These are phyloP conservation scores for Phyllostomus discolor DNA, from an alignment of 2,113 vertebrate genomes.

Conservation along the genomic window DNA sequence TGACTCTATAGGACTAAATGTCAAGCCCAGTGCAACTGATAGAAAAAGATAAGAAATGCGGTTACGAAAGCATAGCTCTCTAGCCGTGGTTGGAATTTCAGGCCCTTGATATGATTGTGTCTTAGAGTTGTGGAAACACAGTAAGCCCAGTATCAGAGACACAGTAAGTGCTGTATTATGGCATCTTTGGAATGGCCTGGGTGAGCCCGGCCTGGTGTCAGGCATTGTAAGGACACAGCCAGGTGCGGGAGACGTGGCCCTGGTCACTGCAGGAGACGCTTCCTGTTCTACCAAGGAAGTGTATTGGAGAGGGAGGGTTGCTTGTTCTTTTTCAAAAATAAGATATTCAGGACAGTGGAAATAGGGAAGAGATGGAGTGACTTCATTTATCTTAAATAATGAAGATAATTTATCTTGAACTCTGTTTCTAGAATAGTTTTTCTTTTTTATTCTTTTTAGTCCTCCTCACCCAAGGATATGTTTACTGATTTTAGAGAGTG, in stretches of 20 bases:
- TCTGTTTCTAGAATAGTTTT: not conserved
- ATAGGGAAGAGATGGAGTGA: not conserved
- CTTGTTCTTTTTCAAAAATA: not conserved
- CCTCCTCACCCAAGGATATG: too few species aligned
- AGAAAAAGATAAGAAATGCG: not conserved
- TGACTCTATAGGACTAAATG: not conserved
- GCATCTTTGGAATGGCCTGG: not conserved
- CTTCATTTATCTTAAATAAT: too few species aligned
- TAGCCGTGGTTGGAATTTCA: not conserved
- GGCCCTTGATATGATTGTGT: not conserved
- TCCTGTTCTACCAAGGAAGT: not conserved
- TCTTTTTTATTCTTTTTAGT: not conserved
- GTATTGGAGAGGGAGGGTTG: not conserved
- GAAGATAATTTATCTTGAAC: not conserved
- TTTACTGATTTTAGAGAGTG: too few species aligned
- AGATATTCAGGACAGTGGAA: not conserved
- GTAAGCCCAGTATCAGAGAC: not conserved
- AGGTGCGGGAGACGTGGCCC: not conserved
- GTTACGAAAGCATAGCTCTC: not conserved
- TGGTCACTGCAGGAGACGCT: not conserved
- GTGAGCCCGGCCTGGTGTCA: not conserved
- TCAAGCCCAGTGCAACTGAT: not conserved
- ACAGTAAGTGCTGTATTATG: not conserved
- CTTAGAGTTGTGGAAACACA: not conserved
- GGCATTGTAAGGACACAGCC: not conserved